Conservation (phyloP, 2,797 vertebrate species). For the Helarctos malayanus region DNA sequence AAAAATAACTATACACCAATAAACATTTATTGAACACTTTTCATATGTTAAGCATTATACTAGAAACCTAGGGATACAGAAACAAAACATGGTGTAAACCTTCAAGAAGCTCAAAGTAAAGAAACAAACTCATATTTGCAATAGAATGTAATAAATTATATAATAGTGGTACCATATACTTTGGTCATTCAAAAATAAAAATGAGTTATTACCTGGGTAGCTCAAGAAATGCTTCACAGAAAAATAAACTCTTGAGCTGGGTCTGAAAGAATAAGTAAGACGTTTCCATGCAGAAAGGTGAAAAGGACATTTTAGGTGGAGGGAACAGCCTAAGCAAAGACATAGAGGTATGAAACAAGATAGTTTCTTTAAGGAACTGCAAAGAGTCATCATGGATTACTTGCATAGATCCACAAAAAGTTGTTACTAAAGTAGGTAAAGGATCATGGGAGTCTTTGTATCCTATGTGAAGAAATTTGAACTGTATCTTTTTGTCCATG, state of each 20-base stretch:
- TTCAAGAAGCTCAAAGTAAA: not conserved
- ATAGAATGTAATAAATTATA: constrained; percentile 19
- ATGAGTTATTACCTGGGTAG: not conserved
- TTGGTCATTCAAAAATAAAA: constrained; percentile 20
- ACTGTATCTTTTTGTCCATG: not conserved
- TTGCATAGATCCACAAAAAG: not conserved
- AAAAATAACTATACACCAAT: constrained; percentile 17
- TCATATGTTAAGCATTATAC: constrained; percentile 35
- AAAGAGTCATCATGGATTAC: constrained; percentile 6
- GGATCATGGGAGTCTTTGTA: not conserved
- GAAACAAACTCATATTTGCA: constrained; percentile 60
- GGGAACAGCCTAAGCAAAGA: not conserved
- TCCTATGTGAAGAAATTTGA: constrained; percentile 33
- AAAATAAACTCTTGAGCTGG: constrained; percentile 36
- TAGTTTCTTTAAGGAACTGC: constrained; percentile 33
- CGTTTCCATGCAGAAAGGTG: not conserved
- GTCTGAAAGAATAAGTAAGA: not conserved
- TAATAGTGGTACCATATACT: constrained; percentile 33
- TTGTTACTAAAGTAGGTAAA: not conserved
- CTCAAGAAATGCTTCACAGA: constrained; percentile 1
- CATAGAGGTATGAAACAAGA: not conserved
- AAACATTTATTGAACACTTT: constrained; percentile 36
- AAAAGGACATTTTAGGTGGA: constrained; percentile 16
- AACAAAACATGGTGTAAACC: constrained; percentile 11
- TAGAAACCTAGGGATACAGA: constrained; percentile 29